Conservation (phyloP, 1,140 invertebrate genomes). For the Cepaea nemoralis region DNA sequence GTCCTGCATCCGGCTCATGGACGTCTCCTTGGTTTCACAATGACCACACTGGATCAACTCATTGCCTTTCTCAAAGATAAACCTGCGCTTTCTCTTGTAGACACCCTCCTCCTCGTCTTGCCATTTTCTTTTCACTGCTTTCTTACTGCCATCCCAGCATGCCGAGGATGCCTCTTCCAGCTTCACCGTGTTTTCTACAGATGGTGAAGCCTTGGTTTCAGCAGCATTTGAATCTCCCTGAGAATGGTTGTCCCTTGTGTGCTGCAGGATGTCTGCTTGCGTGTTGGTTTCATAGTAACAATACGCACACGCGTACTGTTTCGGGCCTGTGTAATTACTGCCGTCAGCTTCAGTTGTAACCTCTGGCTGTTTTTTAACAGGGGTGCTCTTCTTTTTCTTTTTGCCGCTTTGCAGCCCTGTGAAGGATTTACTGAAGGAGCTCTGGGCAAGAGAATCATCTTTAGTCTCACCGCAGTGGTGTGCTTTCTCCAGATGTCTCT, state of each 20-base stretch:
- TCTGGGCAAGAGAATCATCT: conserved; percentile 14
- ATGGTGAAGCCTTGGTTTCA: background rate
- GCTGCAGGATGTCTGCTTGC: conserved; percentile 45
- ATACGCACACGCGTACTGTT: conserved; percentile 50
- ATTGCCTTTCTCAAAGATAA: conserved; percentile 41
- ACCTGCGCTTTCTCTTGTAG: conserved; percentile 13
- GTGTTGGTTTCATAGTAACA: conserved; percentile 52
- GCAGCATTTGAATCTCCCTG: conserved; percentile 13
- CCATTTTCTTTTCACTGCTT: conserved; percentile 33
- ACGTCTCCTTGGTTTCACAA: conserved; percentile 39
- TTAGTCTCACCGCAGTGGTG: conserved; percentile 24
- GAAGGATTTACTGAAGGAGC: background rate
- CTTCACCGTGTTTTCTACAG: background rate
- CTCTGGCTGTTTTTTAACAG: background rate
- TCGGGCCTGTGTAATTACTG: background rate
- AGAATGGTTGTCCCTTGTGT: conserved; percentile 46
- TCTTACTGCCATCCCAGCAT: conserved; percentile 40
- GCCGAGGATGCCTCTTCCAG: conserved; percentile 2
- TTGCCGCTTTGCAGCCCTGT: conserved; percentile 28
- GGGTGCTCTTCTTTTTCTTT: background rate
- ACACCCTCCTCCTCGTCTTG: conserved; percentile 16
- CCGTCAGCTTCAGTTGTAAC: background rate
- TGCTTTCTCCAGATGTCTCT: conserved; percentile 42
- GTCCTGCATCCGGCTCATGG: conserved; percentile 40
- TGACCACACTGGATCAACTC: conserved; percentile 44